A percentile compares a stretch with the other conserved stretches of the same genome.
Conservation (phyloP, 2,888 invertebrate genomes). For the Platerodrilus igneus region DNA sequence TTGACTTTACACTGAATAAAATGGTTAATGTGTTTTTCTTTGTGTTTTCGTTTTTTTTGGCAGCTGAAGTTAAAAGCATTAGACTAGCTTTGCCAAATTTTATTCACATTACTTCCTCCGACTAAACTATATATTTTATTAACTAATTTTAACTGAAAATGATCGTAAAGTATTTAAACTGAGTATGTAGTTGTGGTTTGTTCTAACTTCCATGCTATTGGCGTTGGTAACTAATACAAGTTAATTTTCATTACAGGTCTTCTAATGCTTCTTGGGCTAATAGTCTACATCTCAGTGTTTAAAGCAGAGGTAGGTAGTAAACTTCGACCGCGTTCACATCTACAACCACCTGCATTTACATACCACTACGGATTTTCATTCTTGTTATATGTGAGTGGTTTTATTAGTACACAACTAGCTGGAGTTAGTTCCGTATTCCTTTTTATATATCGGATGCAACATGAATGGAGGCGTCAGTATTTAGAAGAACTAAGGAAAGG, state of each 20-base stretch:
- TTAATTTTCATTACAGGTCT: slow-evolving; percentile 63
- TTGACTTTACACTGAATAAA: too few species aligned
- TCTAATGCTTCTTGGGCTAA: slow-evolving; percentile 83
- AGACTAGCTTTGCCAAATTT: too few species aligned
- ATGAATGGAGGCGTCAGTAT: slow-evolving; percentile 52
- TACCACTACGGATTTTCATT: slow-evolving; percentile 88
- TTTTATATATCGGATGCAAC: slow-evolving; percentile 75
- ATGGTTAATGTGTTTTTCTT: too few species aligned
- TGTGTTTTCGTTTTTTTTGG: too few species aligned
- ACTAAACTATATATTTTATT: too few species aligned
- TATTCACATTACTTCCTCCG: too few species aligned
- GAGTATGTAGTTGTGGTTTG: too few species aligned
- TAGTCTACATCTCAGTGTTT: slow-evolving; percentile 89
- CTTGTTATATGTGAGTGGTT: slow-evolving; percentile 78
- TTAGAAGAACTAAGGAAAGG: slow-evolving; percentile 52
- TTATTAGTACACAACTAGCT: slow-evolving; percentile 77
- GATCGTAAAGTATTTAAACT: too few species aligned
- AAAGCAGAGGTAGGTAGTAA: slow-evolving; percentile 88
- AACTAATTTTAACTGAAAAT: too few species aligned
- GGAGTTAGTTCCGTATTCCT: slow-evolving; percentile 84
- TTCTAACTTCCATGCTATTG: too few species aligned
- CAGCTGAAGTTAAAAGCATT: too few species aligned
- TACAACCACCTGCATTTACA: slow-evolving; percentile 74
- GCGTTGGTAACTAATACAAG: too few species aligned
- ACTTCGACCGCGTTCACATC: slow-evolving; percentile 71